Evolutionary conservation across 2,797 vertebrate species (phyloP).

Genomic region (Sebastes variabilis): DNA sequence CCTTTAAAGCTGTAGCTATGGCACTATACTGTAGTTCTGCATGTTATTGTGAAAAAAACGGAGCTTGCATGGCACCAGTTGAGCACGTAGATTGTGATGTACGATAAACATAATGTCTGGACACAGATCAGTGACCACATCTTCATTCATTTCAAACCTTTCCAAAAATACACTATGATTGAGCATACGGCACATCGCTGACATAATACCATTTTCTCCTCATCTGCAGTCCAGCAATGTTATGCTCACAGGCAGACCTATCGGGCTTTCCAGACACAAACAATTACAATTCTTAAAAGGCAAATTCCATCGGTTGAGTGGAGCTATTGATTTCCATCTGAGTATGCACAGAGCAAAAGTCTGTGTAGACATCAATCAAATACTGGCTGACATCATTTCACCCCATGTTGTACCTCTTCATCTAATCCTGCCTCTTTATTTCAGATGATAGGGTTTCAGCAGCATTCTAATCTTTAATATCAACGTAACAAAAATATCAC

Average conservation of each 20-base stretch:
- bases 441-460: slow-evolving; percentile 45
- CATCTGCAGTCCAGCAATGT: slow-evolving; percentile 49
- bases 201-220: slow-evolving; percentile 46
- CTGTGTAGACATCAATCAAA: slow-evolving; percentile 63
- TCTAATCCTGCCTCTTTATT: slow-evolving; percentile 23
- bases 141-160: slow-evolving; percentile 42
- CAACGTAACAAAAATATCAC: slow-evolving; percentile 44
- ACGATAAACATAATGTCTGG: slow-evolving; percentile 49
- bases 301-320: slow-evolving; percentile 64
- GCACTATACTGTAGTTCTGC: slow-evolving; percentile 43
- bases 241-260: slow-evolving; percentile 47
- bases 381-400: slow-evolving; percentile 60
- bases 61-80: slow-evolving; percentile 54
- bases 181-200: slow-evolving; percentile 40
- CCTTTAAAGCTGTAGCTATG: slow-evolving; percentile 73
- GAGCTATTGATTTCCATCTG: slow-evolving; percentile 72
- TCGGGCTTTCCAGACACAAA: slow-evolving; percentile 52
- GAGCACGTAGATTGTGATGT: slow-evolving; percentile 45
- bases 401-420: slow-evolving; percentile 23
- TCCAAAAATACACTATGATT: slow-evolving; percentile 42
- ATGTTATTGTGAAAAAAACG: slow-evolving; percentile 34
- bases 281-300: slow-evolving; percentile 67
- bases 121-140: slow-evolving; percentile 60
- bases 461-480: slow-evolving; percentile 39
- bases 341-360: slow-evolving; percentile 62